Base-by-base conservation (phyloP, 2,888 invertebrate species). In the Thereva nobilitata region DNA sequence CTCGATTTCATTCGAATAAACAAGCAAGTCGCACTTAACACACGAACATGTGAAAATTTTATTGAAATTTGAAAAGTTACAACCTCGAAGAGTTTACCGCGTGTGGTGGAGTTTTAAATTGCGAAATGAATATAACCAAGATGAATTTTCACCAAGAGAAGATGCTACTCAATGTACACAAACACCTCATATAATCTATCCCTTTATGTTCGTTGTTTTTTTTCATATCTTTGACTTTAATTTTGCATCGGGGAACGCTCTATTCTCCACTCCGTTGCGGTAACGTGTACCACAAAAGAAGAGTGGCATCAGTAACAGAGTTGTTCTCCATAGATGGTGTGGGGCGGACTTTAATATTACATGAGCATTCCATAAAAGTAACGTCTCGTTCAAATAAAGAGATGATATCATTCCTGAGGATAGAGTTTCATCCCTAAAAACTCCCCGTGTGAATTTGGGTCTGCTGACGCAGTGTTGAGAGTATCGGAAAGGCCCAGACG, bases 161-260 rank as follows among this genome's bases (percentile, higher is more conserved):
- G 40, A 50, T 9, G 41, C 38, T 49, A 50, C 38, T 5, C 41
- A 40, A 41, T 10, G 8, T 44, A 44, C 8, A 50, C 61, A 49
- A 57, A 37, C 35, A 57, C 12, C 38, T 44, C 12, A 40, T 12
- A 50, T 61, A 61, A 61, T 61, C 61, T 41, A 38, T 49, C 61
- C 61, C 41, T 61, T 61, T 50, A 61, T 50, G 50, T 61, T 47
- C 44, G n/a, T n/a, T n/a, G 61, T 50, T 49, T 61, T 61, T 61
- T 50, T 61, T 50, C 61, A 61, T 61, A 61, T 61, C 61, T 61
- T 61, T 50, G 61, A 61, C 61, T 61, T 61, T 61, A 61, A 61
- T 61, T 61, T 61, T 61, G 61, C 61, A 61, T 50, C 50, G 50
- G 61, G 61, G 61, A 61, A 50, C 61, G 50, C 41, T 61, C 61